Evolutionary conservation across 2,113 vertebrate genomes (phyloP), one percentile per base, ranked within the genome.

Genomic region (Centropus bengalensis): DNA sequence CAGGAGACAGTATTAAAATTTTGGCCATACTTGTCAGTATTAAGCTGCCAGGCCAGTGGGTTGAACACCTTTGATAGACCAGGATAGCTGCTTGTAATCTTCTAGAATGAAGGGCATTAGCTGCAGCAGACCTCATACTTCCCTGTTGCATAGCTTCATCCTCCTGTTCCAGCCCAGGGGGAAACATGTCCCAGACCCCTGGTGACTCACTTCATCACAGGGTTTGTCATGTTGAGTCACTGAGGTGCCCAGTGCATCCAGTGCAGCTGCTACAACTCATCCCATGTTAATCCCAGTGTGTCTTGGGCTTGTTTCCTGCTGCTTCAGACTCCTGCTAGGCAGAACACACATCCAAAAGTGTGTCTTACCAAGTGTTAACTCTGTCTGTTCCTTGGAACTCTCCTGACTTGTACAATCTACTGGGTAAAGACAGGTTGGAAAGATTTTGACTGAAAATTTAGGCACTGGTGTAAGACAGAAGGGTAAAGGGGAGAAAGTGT

Each of bases 21-120:
- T 95, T 82, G 91, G 93, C 93, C 51, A 52, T 64, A 64, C 89
- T 91, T 95, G 96, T 97, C 97, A 98, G 98, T 98, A 97, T 98
- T 98, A 97, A 82, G 59, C 82, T 91, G 94, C 86, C 82, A 56
- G 71, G 86, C 74, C 86, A 63, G 40, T 80, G 70, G 26, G 40
- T 58, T 1, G 0, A 58, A 71, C 58, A 40, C n/a, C 26, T 89
- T 36, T 73, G 30, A 54, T 10, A 86, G 73, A 81, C 16, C 49
- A 82, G 73, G 82, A 91, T 64, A 84, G 86, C 80, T 94, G 73
- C 84, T 86, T 71, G n/a, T 64, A 66, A 89, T 79, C 89, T 95
- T 95, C 88, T 45, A 87, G 70, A 81, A 94, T 77, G 85, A 94
- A 83, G 79, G 73, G 56, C 81, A 79, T 95, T 92, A 86, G 81